phyloP scores from a whole-genome alignment of 1,140 invertebrate species.

The Zaprionus camerounensis region DNA sequence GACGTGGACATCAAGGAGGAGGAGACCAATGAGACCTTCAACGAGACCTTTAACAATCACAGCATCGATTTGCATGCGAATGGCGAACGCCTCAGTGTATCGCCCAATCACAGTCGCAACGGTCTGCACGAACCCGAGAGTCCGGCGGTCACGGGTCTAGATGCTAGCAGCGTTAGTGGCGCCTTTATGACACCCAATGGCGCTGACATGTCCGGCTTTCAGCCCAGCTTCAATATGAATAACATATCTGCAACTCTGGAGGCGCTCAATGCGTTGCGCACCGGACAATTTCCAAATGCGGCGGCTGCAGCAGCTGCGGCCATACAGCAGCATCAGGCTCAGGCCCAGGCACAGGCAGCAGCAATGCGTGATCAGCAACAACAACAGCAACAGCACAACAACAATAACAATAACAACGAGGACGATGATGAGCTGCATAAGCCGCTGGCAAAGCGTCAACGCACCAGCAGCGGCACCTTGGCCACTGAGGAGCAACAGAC shows the following conservation, averaged over 20 bases:
- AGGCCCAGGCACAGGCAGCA: constrained; percentile 56
- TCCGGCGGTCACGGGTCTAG: constrained; percentile 56
- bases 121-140: constrained; percentile 73
- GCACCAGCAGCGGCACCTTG: constrained; percentile 68
- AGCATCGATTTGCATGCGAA: constrained; percentile 58
- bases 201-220: constrained; percentile 68
- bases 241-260: constrained; percentile 83
- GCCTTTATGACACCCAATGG: constrained; percentile 56
- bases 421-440: constrained; percentile 59
- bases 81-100: constrained; percentile 72
- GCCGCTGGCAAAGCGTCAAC: constrained; percentile 70
- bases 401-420: constrained; percentile 67
- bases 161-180: constrained; percentile 48
- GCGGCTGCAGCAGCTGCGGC: constrained; percentile 76
- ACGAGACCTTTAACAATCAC: constrained; percentile 71
- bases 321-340: constrained; percentile 76
- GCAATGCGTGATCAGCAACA: constrained; percentile 50
- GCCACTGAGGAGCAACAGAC: constrained; percentile 57
- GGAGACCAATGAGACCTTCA: constrained; percentile 81
- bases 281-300: constrained; percentile 73
- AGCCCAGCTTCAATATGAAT: constrained; percentile 78
- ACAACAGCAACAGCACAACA: constrained; percentile 59
- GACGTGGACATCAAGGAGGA: constrained; percentile 83
- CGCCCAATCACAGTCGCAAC: constrained; percentile 77
- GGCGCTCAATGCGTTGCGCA: constrained; percentile 77